Percentiles rank a stretch among this genome's conserved stretches.
phyloP scores from a whole-genome alignment of 2,888 invertebrate genomes.

The Amaurobius ferox region DNA sequence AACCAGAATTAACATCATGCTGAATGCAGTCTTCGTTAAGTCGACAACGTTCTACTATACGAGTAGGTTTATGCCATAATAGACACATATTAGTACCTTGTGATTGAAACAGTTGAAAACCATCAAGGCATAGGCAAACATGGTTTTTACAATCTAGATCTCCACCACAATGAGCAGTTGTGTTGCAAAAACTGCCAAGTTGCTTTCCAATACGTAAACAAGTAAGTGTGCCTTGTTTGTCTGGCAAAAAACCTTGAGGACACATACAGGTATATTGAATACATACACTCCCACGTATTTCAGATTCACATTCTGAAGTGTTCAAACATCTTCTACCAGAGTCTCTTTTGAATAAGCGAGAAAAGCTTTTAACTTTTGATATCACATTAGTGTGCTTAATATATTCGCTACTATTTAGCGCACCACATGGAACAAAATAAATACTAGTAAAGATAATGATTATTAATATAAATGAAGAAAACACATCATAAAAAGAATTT shows the following conservation, averaged over 20 bases:
- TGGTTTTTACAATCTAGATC: constrained; percentile 44
- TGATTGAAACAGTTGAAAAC: constrained; percentile 46
- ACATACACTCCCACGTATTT: constrained; percentile 50
- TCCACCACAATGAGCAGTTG: constrained; percentile 41
- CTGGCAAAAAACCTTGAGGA: constrained; percentile 49
- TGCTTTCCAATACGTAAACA: constrained; percentile 53
- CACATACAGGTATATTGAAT: constrained; percentile 54
- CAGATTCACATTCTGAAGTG: constrained; percentile 34
- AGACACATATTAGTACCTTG: constrained; percentile 53
- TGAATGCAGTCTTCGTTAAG: constrained; percentile 43
- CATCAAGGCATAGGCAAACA: constrained; percentile 56
- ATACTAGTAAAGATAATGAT: constrained; percentile 14
- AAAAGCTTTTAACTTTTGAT: not conserved
- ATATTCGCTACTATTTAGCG: constrained; percentile 3
- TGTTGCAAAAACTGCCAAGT: constrained; percentile 49
- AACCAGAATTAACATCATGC: constrained; percentile 48
- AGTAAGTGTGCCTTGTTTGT: constrained; percentile 34
- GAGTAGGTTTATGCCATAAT: constrained; percentile 57
- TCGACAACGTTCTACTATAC: constrained; percentile 50
- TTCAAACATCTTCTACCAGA: constrained; percentile 30
- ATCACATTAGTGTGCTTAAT: not conserved
- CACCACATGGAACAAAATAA: constrained; percentile 5
- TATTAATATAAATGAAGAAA: constrained; percentile 26
- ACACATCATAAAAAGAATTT: constrained; percentile 16
- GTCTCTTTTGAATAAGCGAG: constrained; percentile 41